A percentile compares a stretch with the other conserved stretches of the same genome.
These are phyloP conservation scores for Andrena chrysosceles DNA, from an alignment of 2,888 invertebrate species.

Conservation along the genomic window DNA sequence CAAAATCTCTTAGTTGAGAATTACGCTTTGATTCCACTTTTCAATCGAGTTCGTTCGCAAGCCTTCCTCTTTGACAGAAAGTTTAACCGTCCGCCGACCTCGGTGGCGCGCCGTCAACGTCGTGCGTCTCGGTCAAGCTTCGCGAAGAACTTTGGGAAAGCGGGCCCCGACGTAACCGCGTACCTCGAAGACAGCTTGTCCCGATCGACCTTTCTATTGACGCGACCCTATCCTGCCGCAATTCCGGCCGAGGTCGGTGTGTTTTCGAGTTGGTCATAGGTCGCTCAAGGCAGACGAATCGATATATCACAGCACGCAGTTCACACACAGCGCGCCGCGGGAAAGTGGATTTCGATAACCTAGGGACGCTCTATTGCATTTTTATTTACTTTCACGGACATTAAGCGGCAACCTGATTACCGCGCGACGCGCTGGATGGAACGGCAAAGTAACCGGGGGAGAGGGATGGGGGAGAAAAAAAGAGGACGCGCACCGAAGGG, in stretches of 20 bases:
- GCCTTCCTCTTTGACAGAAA: slow-evolving; percentile 65
- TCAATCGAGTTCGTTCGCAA: slow-evolving; percentile 58
- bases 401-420: slow-evolving; percentile 77
- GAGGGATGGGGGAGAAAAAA: slow-evolving; percentile 23
- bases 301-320: slow-evolving; percentile 70
- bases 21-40: slow-evolving; percentile 73
- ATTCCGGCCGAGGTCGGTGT: slow-evolving; percentile 38
- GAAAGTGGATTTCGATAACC: slow-evolving; percentile 80
- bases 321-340: slow-evolving; percentile 63
- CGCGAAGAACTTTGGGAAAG: slow-evolving; percentile 56
- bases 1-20: slow-evolving; percentile 72
- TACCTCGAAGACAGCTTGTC: slow-evolving; percentile 35
- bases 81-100: slow-evolving; percentile 64
- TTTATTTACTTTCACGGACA: slow-evolving; percentile 79
- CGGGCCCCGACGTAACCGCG: slow-evolving; percentile 34
- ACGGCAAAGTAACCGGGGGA: slow-evolving; percentile 65
- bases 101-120: slow-evolving; percentile 52
- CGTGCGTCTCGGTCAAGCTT: slow-evolving; percentile 65
- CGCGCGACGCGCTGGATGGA: slow-evolving; percentile 66
- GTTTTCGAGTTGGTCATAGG: slow-evolving; percentile 61
- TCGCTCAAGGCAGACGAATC: slow-evolving; percentile 70
- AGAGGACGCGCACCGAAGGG: slow-evolving; percentile 34
- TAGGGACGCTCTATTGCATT: slow-evolving; percentile 77
- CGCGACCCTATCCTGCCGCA: background rate
- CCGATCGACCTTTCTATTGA: slow-evolving; percentile 16